phyloP scores from a whole-genome alignment of 2,888 invertebrate genomes.

The Drosophila borborema region DNA sequence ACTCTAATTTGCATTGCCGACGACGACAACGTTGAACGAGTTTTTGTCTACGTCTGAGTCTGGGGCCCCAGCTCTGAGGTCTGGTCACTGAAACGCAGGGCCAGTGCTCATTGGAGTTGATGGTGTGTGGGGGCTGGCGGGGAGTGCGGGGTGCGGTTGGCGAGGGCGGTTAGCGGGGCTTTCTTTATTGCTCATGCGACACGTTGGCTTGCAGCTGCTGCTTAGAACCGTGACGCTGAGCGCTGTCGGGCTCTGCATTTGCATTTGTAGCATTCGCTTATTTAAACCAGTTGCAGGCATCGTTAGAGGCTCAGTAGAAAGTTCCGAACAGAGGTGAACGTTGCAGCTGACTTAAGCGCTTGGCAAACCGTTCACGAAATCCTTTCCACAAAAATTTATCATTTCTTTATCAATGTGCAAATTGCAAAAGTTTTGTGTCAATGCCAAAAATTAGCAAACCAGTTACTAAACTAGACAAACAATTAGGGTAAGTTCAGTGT shows the following conservation, averaged over 20 bases:
- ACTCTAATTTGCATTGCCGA: constrained; percentile 77
- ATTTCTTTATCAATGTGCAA: constrained; percentile 64
- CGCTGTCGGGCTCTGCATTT: constrained; percentile 9
- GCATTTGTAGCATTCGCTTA: constrained; percentile 47
- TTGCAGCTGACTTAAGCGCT: constrained; percentile 21
- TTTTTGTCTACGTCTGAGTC: constrained; percentile 49
- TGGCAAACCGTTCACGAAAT: constrained; percentile 16
- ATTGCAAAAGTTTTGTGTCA: constrained; percentile 83
- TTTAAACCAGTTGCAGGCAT: constrained; percentile 73
- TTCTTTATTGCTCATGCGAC: constrained; percentile 58
- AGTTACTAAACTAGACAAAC: constrained; percentile 68
- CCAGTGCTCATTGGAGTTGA: neutral
- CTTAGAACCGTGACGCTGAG: constrained; percentile 24
- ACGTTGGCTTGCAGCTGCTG: constrained; percentile 45
- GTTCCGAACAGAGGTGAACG: constrained; percentile 63
- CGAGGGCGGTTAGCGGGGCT: constrained; percentile 29
- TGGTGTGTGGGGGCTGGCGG: neutral
- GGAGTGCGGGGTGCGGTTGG: neutral
- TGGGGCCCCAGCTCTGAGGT: constrained; percentile 28
- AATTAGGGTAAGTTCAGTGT: constrained; percentile 55
- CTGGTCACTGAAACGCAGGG: constrained; percentile 23
- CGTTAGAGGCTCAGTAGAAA: constrained; percentile 79
- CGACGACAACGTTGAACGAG: constrained; percentile 48
- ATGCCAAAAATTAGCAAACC: constrained; percentile 82
- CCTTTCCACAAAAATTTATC: constrained; percentile 22